Base-by-base conservation (phyloP, 2,888 invertebrate genomes). In the Horisme vitalbata region DNA sequence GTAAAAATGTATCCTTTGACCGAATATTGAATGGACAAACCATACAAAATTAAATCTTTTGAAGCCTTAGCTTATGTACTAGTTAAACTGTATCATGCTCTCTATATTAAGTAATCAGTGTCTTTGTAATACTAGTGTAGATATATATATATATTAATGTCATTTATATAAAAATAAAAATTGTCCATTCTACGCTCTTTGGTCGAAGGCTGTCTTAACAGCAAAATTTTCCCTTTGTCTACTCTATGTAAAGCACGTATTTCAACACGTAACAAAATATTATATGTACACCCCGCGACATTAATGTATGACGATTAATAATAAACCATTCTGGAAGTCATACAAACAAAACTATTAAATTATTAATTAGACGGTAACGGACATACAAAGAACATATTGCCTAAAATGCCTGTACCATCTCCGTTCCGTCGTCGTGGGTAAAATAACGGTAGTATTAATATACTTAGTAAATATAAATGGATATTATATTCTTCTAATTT, bases 401-500 rank as follows among this genome's bases (percentile, higher is more conserved):
- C 13, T 13, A 18, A 18, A 18, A 18, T 6, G 18, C 18, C 6
- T 18, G 6, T 72, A 18, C 18, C 6, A 6, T 5, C 18, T 18
- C 18, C 18, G 18, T 18, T 18, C 18, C 18, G 34, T 23, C 18
- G 34, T 23, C 23, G 34, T 34, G 23, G 21, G 33, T 13, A 18
- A 12, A 45, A 35, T 79, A 78, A 47, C 43, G 30, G 55, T 41
- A 83, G 79, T 83, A 83, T 77, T 81, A 77, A 82, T 85, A n/a
- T n/a, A 83, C 79, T 79, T 79, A 80, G 63, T 86, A 87, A 86
- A 82, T 80, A 80, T 87, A 88, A 87, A 84, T 85, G 85, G 78
- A 86, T 85, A 84, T 80, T 84, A 87, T 89, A 89, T 88, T 87
- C 88, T 89, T 89, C 88, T 89, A 88, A 88, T 88, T 88, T 89